phyloP scores from a whole-genome alignment of 1,140 invertebrate genomes.

The Halyomorpha halys region DNA sequence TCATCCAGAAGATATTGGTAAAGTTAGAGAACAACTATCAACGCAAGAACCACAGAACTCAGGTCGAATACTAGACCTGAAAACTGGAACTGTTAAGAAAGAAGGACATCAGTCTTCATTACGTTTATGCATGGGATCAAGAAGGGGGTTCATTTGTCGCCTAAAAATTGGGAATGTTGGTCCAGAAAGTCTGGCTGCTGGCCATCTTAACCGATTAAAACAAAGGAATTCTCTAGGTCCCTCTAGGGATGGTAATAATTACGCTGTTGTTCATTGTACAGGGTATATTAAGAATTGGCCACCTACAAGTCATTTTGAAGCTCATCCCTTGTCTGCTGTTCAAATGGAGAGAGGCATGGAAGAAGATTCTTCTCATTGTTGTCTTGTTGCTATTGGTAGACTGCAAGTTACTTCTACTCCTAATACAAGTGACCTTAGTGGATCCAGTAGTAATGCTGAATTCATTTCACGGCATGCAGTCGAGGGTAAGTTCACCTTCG shows the following conservation, averaged over 20 bases:
- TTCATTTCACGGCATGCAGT: constrained; percentile 90
- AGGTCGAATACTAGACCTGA: constrained; percentile 91
- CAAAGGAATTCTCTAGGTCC: constrained; percentile 88
- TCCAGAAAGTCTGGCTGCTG: constrained; percentile 64
- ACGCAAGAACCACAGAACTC: constrained; percentile 94
- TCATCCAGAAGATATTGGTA: constrained; percentile 97
- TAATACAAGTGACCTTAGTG: constrained; percentile 76
- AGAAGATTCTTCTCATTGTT: constrained; percentile 82
- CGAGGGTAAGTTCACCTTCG: constrained; percentile 97
- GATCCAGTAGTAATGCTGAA: constrained; percentile 73
- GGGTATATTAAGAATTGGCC: constrained; percentile 99
- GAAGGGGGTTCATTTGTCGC: constrained; percentile 95
- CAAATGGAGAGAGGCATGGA: constrained; percentile 68
- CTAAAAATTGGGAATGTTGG: constrained; percentile 89
- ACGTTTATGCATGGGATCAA: constrained; percentile 93
- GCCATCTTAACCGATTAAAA: constrained; percentile 72
- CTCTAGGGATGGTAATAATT: constrained; percentile 86
- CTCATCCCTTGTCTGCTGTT: constrained; percentile 39
- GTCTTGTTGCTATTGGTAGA: constrained; percentile 94
- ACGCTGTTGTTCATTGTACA: constrained; percentile 97
- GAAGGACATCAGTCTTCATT: constrained; percentile 97
- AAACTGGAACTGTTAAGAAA: constrained; percentile 97
- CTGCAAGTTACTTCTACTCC: constrained; percentile 93
- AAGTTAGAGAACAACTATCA: constrained; percentile 94
- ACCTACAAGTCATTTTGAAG: constrained; percentile 61